phyloP scores from a whole-genome alignment of 2,888 invertebrate genomes.

The Chironomus riparius region DNA sequence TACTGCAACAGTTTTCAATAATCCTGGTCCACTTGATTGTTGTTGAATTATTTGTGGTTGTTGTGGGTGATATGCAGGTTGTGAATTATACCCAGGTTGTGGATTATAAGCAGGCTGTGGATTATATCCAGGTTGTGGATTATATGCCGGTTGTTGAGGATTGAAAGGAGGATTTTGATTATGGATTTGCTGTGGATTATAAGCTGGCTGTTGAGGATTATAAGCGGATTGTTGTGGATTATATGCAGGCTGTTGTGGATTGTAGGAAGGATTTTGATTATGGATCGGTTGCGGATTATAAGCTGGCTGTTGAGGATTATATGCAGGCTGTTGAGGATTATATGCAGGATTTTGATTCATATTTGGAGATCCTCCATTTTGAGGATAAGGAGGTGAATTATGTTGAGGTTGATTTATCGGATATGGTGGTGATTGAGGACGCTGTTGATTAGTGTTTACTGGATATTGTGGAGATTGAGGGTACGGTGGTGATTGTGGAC shows the following conservation, averaged over 20 bases:
- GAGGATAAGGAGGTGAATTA: slow-evolving; percentile 11
- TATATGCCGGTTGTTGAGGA: background rate
- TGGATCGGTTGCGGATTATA: background rate
- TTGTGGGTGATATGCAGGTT: background rate
- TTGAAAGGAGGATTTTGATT: background rate
- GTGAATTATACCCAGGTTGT: background rate
- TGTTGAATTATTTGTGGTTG: slow-evolving; percentile 15
- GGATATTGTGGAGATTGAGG: background rate
- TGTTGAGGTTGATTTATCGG: background rate
- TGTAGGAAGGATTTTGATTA: background rate
- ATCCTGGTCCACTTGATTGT: slow-evolving; percentile 9
- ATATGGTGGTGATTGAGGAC: background rate
- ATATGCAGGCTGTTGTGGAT: background rate
- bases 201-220: background rate
- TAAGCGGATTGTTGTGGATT: background rate
- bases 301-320: background rate
- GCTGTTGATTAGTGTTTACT: background rate
- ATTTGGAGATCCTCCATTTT: background rate
- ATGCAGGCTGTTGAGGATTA: background rate
- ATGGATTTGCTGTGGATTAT: background rate
- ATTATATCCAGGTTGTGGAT: background rate
- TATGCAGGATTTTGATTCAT: background rate
- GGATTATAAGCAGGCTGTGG: background rate
- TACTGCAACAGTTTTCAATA: slow-evolving; percentile 9
- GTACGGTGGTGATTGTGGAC: background rate